Evolutionary conservation across 2,888 invertebrate genomes (phyloP).

Genomic region (Hydroisotoma schaefferi): DNA sequence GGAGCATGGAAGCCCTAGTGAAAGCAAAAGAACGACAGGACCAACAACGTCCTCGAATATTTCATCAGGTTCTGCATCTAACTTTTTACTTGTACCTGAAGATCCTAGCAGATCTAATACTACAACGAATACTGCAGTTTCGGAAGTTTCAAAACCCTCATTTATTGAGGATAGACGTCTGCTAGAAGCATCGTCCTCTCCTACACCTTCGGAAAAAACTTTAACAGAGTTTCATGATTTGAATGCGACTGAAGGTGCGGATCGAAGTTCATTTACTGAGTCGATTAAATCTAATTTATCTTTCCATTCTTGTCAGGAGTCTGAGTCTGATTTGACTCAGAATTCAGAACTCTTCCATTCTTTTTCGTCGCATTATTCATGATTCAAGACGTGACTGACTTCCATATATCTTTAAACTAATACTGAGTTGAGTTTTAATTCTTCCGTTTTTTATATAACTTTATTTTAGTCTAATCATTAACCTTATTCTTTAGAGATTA

Average conservation of each 20-base stretch:
- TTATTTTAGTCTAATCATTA: too few species aligned
- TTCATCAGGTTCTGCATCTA: background rate
- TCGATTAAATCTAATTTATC: background rate
- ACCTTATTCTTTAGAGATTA: too few species aligned
- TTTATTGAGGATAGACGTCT: too few species aligned
- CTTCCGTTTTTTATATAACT: too few species aligned
- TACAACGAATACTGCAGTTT: too few species aligned
- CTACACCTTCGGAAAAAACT: constrained; percentile 7
- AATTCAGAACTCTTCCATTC: constrained; percentile 26
- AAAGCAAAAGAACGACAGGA: background rate
- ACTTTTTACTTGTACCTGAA: background rate
- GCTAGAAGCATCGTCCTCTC: too few species aligned
- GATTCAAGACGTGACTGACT: background rate
- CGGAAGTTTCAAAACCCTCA: too few species aligned
- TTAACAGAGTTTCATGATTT: constrained; percentile 5
- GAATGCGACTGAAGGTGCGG: background rate
- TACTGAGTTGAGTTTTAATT: too few species aligned
- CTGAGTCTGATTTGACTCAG: constrained; percentile 29
- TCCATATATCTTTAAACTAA: background rate
- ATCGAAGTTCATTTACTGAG: background rate
- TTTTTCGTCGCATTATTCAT: constrained; percentile 16
- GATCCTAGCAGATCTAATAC: background rate
- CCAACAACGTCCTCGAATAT: background rate
- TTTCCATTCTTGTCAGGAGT: constrained; percentile 36
- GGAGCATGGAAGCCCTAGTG: background rate